phyloP scores from a whole-genome alignment of 2,888 invertebrate species.

The Dynastes tityus region DNA sequence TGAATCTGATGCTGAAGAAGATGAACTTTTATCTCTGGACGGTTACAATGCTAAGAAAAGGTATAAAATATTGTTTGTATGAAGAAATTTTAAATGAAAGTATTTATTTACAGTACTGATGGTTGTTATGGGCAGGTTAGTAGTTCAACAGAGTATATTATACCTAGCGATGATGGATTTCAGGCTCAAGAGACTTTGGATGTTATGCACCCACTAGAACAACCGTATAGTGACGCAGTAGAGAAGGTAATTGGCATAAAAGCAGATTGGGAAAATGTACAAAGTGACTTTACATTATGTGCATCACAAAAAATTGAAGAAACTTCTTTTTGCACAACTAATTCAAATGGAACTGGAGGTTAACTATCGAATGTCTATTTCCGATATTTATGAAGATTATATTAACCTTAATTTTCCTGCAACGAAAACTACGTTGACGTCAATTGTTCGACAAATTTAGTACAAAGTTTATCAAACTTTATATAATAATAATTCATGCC shows the following conservation, averaged over 20 bases:
- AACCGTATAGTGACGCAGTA: conserved; percentile 68
- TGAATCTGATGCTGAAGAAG: conserved; percentile 62
- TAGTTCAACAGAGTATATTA: conserved; percentile 68
- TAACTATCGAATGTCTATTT: no score
- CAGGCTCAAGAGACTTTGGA: conserved; percentile 59
- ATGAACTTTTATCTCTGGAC: conserved; percentile 57
- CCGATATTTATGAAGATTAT: no score
- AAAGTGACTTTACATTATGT: no score
- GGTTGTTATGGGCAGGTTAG: conserved; percentile 66
- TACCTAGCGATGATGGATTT: conserved; percentile 56
- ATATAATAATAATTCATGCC: no score
- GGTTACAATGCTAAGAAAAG: conserved; percentile 51
- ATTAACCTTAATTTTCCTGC: no score
- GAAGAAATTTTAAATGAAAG: conserved; percentile 20
- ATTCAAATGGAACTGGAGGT: no score
- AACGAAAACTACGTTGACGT: no score
- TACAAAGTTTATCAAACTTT: no score
- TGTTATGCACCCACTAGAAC: conserved; percentile 66
- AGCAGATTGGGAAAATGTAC: no score
- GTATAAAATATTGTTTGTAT: conserved; percentile 29
- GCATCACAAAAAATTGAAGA: no score
- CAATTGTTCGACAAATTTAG: no score
- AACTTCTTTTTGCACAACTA: no score
- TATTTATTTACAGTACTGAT: conserved; percentile 56
- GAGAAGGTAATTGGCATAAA: conserved; percentile 65